Conservation (phyloP, 1,140 invertebrate genomes). For the Capitella teleta region DNA sequence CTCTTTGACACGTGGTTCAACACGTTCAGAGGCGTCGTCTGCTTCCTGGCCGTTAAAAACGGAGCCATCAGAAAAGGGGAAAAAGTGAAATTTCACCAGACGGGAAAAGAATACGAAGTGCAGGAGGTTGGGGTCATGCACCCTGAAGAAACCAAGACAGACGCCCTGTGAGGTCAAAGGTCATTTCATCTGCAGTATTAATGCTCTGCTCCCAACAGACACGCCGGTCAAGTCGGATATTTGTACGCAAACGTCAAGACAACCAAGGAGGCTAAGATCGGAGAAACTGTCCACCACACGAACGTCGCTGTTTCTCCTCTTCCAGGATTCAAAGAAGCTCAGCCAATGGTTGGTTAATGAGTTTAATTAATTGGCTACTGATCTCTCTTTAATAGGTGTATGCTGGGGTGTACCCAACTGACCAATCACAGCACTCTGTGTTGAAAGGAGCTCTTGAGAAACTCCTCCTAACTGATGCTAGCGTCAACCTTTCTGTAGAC, state of each 20-base stretch:
- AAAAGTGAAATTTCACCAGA: slow-evolving; percentile 52
- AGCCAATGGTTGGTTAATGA: slow-evolving; percentile 60
- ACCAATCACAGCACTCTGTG: slow-evolving; percentile 67
- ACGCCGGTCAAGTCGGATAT: slow-evolving; percentile 68
- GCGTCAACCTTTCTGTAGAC: slow-evolving; percentile 66
- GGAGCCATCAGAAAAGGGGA: slow-evolving; percentile 40
- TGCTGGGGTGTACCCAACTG: slow-evolving; percentile 84
- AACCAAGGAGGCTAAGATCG: slow-evolving; percentile 65
- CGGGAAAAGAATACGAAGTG: slow-evolving; percentile 63
- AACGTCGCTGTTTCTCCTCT: slow-evolving; percentile 49
- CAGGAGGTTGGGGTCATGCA: slow-evolving; percentile 67
- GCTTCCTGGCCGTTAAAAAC: slow-evolving; percentile 51
- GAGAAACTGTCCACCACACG: slow-evolving; percentile 64
- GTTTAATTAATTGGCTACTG: slow-evolving; percentile 15
- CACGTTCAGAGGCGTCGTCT: slow-evolving; percentile 70
- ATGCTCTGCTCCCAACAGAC: background rate
- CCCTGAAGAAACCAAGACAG: slow-evolving; percentile 60
- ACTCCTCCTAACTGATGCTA: slow-evolving; percentile 85
- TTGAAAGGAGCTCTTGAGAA: slow-evolving; percentile 70
- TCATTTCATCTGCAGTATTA: slow-evolving; percentile 1
- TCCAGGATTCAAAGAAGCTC: slow-evolving; percentile 55
- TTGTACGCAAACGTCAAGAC: slow-evolving; percentile 69
- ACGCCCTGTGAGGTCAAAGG: slow-evolving; percentile 55
- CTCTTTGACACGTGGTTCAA: slow-evolving; percentile 94
- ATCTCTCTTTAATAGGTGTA: slow-evolving; percentile 49